phyloP scores from a whole-genome alignment of 2,888 invertebrate species.

The Polyploca ridens region DNA sequence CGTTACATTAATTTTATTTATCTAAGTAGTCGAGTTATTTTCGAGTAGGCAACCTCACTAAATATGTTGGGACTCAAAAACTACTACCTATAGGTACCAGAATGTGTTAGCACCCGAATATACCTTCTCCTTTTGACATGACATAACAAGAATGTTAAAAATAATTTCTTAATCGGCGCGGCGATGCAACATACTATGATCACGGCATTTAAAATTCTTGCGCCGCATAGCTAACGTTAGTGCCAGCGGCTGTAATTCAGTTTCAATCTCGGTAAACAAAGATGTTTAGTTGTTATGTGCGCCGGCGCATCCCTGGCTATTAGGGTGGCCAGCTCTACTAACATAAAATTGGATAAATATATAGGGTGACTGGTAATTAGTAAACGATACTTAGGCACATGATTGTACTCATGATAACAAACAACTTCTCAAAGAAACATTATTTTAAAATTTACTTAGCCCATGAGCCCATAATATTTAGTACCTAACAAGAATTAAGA shows the following conservation, averaged over 20 bases:
- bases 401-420: too few relatives aligned
- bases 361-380: too few relatives aligned
- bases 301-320: neutral
- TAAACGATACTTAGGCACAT: too few relatives aligned
- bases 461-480: too few relatives aligned
- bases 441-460: too few relatives aligned
- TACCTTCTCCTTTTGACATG: neutral
- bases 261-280: neutral
- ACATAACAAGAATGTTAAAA: neutral
- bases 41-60: too few relatives aligned
- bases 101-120: neutral
- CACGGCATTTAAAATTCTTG: conserved; percentile 1
- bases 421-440: too few relatives aligned
- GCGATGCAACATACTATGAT: neutral
- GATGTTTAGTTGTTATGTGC: neutral
- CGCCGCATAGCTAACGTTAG: neutral
- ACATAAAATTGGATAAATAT: neutral
- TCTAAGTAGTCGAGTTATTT: too few relatives aligned
- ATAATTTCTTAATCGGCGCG: neutral
- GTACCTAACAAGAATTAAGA: too few relatives aligned
- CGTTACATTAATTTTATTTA: too few relatives aligned
- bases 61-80: too few relatives aligned
- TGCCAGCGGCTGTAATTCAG: conserved; percentile 5
- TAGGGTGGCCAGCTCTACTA: neutral
- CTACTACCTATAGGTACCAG: too few relatives aligned